A percentile compares a stretch with the other conserved stretches of the same genome.
Evolutionary conservation across 30 jellyfish, hydroid and myxozoan species (phyloP).

Genomic region (Cassiopea andromeda): DNA sequence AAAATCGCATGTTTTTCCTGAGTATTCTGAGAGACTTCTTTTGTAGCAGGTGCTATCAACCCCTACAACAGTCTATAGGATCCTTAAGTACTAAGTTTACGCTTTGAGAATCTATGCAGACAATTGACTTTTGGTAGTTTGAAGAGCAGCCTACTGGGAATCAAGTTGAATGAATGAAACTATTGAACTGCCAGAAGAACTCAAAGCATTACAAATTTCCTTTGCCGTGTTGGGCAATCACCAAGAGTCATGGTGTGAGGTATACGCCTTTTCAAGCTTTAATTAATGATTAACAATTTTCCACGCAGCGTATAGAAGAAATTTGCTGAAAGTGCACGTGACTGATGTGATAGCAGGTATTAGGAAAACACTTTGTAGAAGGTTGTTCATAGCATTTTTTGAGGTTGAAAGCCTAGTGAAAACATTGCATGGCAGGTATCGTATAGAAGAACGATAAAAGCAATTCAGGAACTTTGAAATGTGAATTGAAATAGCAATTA

Average conservation of each 20-base stretch:
- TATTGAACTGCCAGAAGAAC: too few relatives aligned
- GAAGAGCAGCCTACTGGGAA: too few relatives aligned
- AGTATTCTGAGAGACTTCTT: too few relatives aligned
- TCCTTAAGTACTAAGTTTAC: too few relatives aligned
- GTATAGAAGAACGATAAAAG: conserved; percentile 6
- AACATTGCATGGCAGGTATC: conserved; percentile 8
- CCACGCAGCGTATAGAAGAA: not conserved
- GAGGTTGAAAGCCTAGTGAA: not conserved
- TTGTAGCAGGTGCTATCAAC: too few relatives aligned
- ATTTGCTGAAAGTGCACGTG: not conserved
- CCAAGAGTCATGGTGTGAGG: not conserved
- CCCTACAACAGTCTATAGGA: too few relatives aligned
- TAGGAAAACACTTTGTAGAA: not conserved
- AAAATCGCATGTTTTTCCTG: too few relatives aligned
- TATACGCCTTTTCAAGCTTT: not conserved
- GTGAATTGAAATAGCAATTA: not conserved
- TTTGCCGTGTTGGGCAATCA: too few relatives aligned
- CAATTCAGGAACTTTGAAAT: not conserved
- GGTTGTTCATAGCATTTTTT: not conserved
- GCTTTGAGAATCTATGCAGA: too few relatives aligned
- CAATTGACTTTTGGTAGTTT: too few relatives aligned
- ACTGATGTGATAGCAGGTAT: conserved; percentile 12
- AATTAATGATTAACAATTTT: not conserved
- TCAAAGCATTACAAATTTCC: too few relatives aligned
- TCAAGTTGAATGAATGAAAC: too few relatives aligned